Percentiles rank a stretch among this genome's conserved stretches.
These are phyloP conservation scores for Oxyruncus cristatus DNA, from an alignment of 2,113 vertebrate species.

Conservation along the genomic window DNA sequence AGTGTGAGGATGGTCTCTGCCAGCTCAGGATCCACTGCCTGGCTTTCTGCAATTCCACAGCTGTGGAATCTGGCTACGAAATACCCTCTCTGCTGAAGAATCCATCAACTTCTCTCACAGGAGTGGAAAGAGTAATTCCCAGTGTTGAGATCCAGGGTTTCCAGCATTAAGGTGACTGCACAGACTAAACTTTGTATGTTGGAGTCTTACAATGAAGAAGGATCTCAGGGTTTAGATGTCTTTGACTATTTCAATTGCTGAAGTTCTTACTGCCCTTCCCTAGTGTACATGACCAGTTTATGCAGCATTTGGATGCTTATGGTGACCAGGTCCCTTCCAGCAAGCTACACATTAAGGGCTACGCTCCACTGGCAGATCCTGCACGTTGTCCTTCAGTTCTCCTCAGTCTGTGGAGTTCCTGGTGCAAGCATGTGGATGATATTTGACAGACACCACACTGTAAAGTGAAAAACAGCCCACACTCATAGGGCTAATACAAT, in stretches of 20 bases:
- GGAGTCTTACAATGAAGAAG: background rate
- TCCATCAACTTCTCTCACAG: background rate
- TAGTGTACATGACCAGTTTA: background rate
- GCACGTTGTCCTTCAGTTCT: background rate
- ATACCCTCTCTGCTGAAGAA: constrained; percentile 32
- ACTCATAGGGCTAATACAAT: background rate
- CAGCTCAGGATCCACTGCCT: constrained; percentile 38
- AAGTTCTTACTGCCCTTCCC: background rate
- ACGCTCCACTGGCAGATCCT: background rate
- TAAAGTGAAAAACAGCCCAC: background rate
- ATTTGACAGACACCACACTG: background rate
- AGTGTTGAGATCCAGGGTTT: background rate
- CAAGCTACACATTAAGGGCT: accelerated
- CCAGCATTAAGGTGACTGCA: background rate
- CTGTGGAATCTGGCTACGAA: constrained; percentile 57
- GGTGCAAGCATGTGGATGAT: background rate
- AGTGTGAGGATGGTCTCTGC: constrained; percentile 15
- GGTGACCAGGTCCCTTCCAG: background rate
- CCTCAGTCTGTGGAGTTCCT: background rate
- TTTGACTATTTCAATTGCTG: background rate
- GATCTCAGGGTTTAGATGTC: background rate
- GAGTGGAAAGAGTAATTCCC: background rate
- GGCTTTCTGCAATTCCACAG: constrained; percentile 41
- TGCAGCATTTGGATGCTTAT: background rate
- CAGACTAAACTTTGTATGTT: background rate